Evolutionary conservation across 2,888 invertebrate genomes (phyloP).

Genomic region (Sarcophaga subvicina): DNA sequence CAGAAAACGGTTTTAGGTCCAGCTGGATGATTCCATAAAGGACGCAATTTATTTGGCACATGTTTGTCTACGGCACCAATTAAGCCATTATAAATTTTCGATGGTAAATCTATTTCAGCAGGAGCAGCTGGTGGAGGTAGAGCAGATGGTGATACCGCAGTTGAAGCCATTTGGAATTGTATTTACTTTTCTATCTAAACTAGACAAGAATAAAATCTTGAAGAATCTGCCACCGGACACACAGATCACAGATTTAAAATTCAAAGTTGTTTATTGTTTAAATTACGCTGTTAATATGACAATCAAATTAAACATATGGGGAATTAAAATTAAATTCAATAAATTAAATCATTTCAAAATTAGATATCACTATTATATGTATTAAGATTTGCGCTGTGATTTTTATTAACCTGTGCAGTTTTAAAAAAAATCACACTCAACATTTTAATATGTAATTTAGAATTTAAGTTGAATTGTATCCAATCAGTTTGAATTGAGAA

Average conservation of each 20-base stretch:
- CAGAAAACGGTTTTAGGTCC: conserved; percentile 99
- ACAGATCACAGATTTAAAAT: background rate
- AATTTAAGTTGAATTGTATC: too few species aligned
- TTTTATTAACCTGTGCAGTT: too few species aligned
- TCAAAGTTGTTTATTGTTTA: conserved; percentile 46
- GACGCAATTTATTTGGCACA: conserved; percentile 91
- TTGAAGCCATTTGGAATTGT: conserved; percentile 67
- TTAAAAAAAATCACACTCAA: too few species aligned
- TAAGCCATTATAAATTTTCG: conserved; percentile 78
- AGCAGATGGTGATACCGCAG: conserved; percentile 68
- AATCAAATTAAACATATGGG: conserved; percentile 41
- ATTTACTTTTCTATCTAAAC: background rate
- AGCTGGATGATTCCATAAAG: conserved; percentile 99
- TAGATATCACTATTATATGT: too few species aligned
- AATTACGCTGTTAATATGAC: conserved; percentile 64
- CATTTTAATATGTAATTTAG: too few species aligned
- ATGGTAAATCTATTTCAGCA: conserved; percentile 73
- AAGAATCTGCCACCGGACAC: background rate
- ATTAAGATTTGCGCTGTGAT: too few species aligned
- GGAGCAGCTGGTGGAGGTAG: conserved; percentile 68
- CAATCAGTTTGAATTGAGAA: too few species aligned
- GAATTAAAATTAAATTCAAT: too few species aligned
- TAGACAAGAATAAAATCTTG: conserved; percentile 2
- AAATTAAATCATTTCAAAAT: too few species aligned
- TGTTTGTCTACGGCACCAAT: conserved; percentile 85